Evolutionary conservation across 2,113 vertebrate genomes (phyloP).

Genomic region (Caranx ignobilis): DNA sequence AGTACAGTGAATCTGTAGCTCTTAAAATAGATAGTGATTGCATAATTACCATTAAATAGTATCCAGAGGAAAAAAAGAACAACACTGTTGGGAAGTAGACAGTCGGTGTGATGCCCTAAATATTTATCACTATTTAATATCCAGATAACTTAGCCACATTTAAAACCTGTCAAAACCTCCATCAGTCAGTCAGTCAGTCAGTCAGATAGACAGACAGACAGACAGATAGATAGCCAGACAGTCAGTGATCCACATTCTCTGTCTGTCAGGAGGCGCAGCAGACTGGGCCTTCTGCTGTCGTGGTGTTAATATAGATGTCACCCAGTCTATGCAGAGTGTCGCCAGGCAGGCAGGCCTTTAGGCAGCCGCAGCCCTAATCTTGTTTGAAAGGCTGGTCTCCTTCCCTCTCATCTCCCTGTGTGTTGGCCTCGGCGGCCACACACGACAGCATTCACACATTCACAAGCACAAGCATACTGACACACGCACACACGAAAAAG

Average conservation of each 20-base stretch:
- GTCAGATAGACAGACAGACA: slow-evolving; percentile 3
- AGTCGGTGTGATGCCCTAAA: slow-evolving; percentile 4
- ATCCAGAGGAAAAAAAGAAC: slow-evolving; percentile 6
- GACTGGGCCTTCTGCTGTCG: slow-evolving; percentile 47
- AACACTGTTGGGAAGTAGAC: neutral
- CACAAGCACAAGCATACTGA: slow-evolving; percentile 16
- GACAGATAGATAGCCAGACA: slow-evolving; percentile 1
- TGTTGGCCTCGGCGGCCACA: slow-evolving; percentile 47
- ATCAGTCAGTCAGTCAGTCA: slow-evolving; percentile 28
- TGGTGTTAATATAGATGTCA: slow-evolving; percentile 76
- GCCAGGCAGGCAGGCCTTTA: slow-evolving; percentile 67
- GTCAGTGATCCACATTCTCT: slow-evolving; percentile 10
- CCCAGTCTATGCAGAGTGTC: slow-evolving; percentile 59
- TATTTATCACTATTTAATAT: neutral
- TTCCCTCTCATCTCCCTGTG: slow-evolving; percentile 65
- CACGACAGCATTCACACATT: slow-evolving; percentile 14
- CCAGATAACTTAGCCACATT: slow-evolving; percentile 15
- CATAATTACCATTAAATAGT: slow-evolving; percentile 23
- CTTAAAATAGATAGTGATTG: slow-evolving; percentile 25
- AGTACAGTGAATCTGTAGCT: slow-evolving; percentile 14
- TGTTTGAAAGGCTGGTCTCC: slow-evolving; percentile 76
- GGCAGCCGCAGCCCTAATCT: slow-evolving; percentile 75
- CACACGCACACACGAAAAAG: neutral
- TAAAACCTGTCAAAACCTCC: slow-evolving; percentile 33
- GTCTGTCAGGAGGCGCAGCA: slow-evolving; percentile 40